Base-by-base conservation (phyloP, 1,140 invertebrate genomes). In the Cardiocondyla obscurior region DNA sequence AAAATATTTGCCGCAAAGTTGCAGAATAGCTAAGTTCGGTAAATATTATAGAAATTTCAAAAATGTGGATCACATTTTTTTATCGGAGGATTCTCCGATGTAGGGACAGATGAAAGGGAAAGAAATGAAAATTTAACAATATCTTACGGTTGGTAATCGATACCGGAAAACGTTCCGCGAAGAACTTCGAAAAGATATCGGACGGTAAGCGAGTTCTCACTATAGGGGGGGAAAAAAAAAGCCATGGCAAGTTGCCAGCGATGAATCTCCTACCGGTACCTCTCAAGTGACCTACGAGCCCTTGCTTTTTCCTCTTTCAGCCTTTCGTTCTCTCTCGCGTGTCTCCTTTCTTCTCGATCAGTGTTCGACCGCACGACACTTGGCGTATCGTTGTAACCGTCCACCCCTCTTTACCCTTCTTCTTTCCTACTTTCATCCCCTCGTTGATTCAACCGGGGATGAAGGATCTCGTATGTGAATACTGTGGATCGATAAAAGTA, bases 131-230 rank as follows among this genome's bases (percentile, higher is more conserved):
- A 79, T 79, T 69, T 79, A 69, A 79, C 74, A 79, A 79, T 79
- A 79, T 12, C 33, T 69, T 69, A 55, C 39, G 25, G 46, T 3
- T 55, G 22, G 55, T 79, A 79, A 79, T 42, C 81, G 85, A 86
- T 87, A 83, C 70, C 28, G 81, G 64, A 57, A 72, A 81, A 73
- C 33, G 64, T 82, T 74, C 58, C 46, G 33, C 36, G 55, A 67
- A 62, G 62, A 65, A 53, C n/a, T 62, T 55, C 5, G 72, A 28
- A 69, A 81, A 67, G 76, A 85, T 82, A 86, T 73, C 72, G 69
- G 58, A 77, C 74, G 57, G 49, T 69, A 53, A 72, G 65, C 72
- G 72, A 83, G 65, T 76, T 79, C 57, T 87, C 44, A 36, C 81
- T 58, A 58, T 46, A 55, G 64, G 22, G 8, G 22, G 49, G 64